Percentiles rank a stretch among this genome's conserved stretches.
Conservation (phyloP, 2,113 vertebrate genomes). For the Hyaena hyaena region DNA sequence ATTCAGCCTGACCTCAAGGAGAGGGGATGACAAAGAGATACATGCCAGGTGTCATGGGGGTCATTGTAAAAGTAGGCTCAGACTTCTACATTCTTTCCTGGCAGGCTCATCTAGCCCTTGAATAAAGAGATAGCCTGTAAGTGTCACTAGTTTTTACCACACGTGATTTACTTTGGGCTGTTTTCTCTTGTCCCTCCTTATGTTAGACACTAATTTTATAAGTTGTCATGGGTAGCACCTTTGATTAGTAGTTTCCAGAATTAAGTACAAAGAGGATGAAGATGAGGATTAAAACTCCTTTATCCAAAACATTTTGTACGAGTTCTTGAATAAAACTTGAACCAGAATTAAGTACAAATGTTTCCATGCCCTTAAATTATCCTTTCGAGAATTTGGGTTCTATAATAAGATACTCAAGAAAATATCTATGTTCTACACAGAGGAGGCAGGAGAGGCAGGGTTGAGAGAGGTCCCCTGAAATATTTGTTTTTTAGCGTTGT, state of each 20-base stretch:
- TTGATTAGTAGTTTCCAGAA: neutral
- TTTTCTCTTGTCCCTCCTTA: neutral
- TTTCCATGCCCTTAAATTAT: neutral
- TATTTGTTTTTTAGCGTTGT: constrained; percentile 70
- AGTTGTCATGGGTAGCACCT: neutral
- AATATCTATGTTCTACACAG: neutral
- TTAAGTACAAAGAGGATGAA: neutral
- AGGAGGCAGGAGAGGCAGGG: neutral
- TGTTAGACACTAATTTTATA: neutral
- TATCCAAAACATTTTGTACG: too few relatives aligned
- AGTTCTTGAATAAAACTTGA: too few relatives aligned
- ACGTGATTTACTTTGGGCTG: neutral
- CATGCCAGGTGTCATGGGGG: neutral
- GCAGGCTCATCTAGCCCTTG: neutral
- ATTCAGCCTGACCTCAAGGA: neutral
- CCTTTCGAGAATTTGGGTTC: neutral
- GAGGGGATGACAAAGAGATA: neutral
- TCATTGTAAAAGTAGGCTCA: neutral
- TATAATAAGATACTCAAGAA: neutral
- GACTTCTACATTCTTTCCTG: neutral
- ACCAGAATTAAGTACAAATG: neutral
- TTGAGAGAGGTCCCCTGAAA: neutral
- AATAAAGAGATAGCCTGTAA: neutral
- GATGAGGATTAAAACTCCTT: too few relatives aligned
- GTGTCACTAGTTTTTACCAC: neutral